These are phyloP conservation scores for Orthosia gothica DNA, from an alignment of 2,888 invertebrate species.

Conservation along the genomic window DNA sequence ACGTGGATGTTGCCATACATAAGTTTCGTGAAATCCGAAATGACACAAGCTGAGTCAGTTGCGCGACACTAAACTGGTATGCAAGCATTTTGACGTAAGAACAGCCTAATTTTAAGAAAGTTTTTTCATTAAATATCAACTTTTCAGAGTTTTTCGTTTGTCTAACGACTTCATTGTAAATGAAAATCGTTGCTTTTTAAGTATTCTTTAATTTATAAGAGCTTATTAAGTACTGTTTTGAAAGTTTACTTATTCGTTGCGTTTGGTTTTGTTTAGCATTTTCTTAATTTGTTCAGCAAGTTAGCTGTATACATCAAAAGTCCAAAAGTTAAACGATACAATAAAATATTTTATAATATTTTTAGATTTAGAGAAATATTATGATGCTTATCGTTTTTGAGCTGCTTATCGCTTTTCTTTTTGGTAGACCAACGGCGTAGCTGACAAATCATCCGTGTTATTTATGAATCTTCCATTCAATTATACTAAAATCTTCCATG, in stretches of 20 bases:
- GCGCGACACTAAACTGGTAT: slow-evolving; percentile 80
- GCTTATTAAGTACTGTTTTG: slow-evolving; percentile 45
- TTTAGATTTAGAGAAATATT: slow-evolving; percentile 6
- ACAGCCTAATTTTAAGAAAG: slow-evolving; percentile 65
- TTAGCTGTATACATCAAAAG: slow-evolving; percentile 22
- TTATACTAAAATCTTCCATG: slow-evolving; percentile 32
- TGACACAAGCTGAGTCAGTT: slow-evolving; percentile 73
- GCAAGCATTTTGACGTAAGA: slow-evolving; percentile 72
- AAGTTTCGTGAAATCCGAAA: slow-evolving; percentile 77
- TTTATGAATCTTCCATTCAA: slow-evolving; percentile 20
- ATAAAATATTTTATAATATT: background rate
- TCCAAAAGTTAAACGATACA: slow-evolving; percentile 10
- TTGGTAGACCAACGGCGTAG: slow-evolving; percentile 8
- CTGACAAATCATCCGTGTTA: slow-evolving; percentile 10
- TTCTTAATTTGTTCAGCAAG: slow-evolving; percentile 33
- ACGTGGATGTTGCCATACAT: slow-evolving; percentile 77
- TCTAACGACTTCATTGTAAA: slow-evolving; percentile 57
- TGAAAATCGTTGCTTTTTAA: slow-evolving; percentile 56
- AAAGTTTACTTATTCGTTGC: slow-evolving; percentile 62
- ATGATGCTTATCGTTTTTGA: slow-evolving; percentile 2
- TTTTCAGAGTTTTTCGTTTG: slow-evolving; percentile 58
- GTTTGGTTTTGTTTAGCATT: slow-evolving; percentile 50
- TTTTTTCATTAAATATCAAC: slow-evolving; percentile 68
- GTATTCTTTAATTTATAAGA: slow-evolving; percentile 46
- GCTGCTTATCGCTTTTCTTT: background rate